phyloP scores from a whole-genome alignment of 2,888 invertebrate species.

The Eretmocerus hayati region DNA sequence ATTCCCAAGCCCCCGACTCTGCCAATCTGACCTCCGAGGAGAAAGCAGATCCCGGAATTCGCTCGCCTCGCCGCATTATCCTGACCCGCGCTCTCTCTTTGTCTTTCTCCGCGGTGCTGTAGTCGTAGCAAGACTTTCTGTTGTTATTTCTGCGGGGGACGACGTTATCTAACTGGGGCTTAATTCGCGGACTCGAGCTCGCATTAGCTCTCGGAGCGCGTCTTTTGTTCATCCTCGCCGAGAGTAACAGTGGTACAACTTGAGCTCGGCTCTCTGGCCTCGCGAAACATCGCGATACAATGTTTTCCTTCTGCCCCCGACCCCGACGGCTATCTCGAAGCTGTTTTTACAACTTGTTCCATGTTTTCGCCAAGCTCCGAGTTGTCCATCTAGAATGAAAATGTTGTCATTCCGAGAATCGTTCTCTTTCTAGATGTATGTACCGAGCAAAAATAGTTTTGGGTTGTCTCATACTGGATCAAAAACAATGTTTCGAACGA shows the following conservation, averaged over 20 bases:
- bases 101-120: too few species aligned
- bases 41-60: too few species aligned
- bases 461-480: too few species aligned
- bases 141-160: constrained; percentile 12
- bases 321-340: not conserved
- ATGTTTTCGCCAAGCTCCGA: not conserved
- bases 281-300: constrained; percentile 13
- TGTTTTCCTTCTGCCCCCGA: constrained; percentile 6
- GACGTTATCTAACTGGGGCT: constrained; percentile 20
- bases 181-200: constrained; percentile 15
- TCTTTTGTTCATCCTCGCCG: constrained; percentile 8
- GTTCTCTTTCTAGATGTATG: too few species aligned
- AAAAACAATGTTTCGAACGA: too few species aligned
- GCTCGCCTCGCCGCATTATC: too few species aligned
- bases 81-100: too few species aligned
- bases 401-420: constrained; percentile 9
- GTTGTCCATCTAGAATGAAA: constrained; percentile 12
- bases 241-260: too few species aligned
- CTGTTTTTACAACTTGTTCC: not conserved
- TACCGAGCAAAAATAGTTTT: constrained; percentile 5
- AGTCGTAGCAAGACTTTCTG: too few species aligned
- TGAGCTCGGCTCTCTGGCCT: constrained; percentile 5
- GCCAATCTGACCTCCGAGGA: too few species aligned
- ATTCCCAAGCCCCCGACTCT: too few species aligned
- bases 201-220: constrained; percentile 16